phyloP scores from a whole-genome alignment of 1,140 invertebrate species.

The Ostrea denselamellosa region DNA sequence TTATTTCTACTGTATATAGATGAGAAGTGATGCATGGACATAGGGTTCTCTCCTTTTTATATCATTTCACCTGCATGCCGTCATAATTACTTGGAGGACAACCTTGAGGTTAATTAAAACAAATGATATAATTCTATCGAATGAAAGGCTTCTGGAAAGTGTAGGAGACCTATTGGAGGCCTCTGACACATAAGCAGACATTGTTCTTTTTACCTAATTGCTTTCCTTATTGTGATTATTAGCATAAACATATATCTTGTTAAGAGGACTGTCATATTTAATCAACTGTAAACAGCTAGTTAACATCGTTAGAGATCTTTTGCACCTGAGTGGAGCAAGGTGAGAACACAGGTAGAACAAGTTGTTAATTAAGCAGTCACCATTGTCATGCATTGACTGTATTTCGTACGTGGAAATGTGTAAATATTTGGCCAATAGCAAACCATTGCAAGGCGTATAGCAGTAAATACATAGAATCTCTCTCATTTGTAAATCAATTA shows the following conservation, averaged over 20 bases:
- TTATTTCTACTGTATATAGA: background rate
- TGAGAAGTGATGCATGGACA: background rate
- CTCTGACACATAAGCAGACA: background rate
- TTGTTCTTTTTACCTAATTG: background rate
- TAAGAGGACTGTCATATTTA: background rate
- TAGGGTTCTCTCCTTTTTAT: background rate
- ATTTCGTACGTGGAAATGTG: slow-evolving; percentile 16
- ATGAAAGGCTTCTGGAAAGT: background rate
- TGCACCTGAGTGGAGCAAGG: background rate
- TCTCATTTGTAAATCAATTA: background rate
- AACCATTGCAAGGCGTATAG: background rate
- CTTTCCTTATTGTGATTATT: slow-evolving; percentile 30
- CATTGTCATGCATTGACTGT: background rate
- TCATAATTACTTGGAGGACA: background rate
- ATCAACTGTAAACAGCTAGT: background rate
- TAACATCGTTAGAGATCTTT: background rate
- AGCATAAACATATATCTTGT: slow-evolving; percentile 15
- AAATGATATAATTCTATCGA: background rate
- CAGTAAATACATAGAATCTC: background rate
- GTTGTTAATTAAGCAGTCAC: background rate
- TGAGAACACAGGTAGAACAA: background rate
- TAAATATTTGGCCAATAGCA: slow-evolving; percentile 2
- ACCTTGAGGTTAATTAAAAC: slow-evolving; percentile 6
- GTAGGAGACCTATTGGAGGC: background rate
- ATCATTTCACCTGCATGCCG: background rate